Evolutionary conservation across 2,797 vertebrate genomes (phyloP).

Genomic region (Bucorvus abyssinicus): DNA sequence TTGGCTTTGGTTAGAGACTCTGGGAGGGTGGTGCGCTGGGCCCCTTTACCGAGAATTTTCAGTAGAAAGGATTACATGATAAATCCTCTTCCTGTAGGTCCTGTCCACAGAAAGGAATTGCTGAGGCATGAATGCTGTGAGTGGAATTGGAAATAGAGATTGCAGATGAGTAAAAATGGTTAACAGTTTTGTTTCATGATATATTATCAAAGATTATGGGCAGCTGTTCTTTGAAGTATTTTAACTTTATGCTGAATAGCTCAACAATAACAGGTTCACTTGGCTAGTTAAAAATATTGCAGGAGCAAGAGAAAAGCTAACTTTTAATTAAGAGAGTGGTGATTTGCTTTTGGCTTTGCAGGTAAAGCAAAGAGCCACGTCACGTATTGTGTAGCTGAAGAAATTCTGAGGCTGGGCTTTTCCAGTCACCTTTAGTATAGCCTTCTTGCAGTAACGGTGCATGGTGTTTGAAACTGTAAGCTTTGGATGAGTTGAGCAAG

Average conservation of each 20-base stretch:
- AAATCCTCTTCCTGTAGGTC: neutral
- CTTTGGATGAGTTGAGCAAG: neutral
- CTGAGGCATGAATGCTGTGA: neutral
- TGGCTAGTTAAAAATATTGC: neutral
- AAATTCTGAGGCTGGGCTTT: neutral
- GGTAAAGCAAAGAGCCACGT: neutral
- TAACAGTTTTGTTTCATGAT: neutral
- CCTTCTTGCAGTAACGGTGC: neutral
- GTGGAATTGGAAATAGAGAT: neutral
- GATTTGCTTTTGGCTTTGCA: neutral
- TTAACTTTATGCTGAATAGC: neutral
- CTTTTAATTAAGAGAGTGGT: neutral
- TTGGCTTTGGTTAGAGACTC: neutral
- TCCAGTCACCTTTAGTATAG: neutral
- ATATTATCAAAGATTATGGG: neutral
- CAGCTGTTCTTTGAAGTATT: neutral
- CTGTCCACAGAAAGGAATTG: neutral
- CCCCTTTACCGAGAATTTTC: neutral
- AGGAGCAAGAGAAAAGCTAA: neutral
- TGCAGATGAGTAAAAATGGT: neutral
- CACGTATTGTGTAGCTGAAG: neutral
- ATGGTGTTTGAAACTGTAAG: neutral
- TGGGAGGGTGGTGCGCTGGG: fast-evolving
- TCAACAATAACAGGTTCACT: neutral
- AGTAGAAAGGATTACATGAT: neutral